These are phyloP conservation scores for Mystacornis crossleyi DNA, from an alignment of 2,113 vertebrate genomes.

Conservation along the genomic window DNA sequence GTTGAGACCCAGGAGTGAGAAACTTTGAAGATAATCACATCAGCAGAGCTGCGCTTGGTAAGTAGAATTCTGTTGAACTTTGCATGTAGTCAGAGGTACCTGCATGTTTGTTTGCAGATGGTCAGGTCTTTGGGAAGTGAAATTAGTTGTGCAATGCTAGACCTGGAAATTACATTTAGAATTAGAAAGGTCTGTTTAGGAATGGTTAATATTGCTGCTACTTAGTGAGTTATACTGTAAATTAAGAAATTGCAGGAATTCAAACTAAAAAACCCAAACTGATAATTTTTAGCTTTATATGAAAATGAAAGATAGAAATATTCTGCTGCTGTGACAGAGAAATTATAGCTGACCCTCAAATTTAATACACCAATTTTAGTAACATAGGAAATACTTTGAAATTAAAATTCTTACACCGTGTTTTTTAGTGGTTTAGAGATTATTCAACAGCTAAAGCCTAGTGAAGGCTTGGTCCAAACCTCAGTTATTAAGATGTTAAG, in stretches of 20 bases:
- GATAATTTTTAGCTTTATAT: neutral
- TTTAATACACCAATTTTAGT: neutral
- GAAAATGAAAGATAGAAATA: neutral
- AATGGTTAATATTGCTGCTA: neutral
- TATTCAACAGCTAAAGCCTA: neutral
- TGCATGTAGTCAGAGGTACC: neutral
- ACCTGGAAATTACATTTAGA: neutral
- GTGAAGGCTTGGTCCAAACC: neutral
- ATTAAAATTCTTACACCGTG: neutral
- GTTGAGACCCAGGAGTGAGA: slow-evolving; percentile 51
- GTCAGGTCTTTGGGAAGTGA: neutral
- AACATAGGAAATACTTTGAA: neutral
- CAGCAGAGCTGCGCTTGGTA: neutral
- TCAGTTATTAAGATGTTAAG: neutral
- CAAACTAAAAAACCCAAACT: neutral
- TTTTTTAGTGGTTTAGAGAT: neutral
- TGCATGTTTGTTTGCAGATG: neutral
- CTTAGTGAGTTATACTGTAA: neutral
- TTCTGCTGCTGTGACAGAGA: neutral
- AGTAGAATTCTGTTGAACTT: slow-evolving; percentile 43
- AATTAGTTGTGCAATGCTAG: neutral
- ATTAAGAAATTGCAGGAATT: neutral
- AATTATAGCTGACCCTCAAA: neutral
- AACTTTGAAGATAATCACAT: slow-evolving; percentile 27
- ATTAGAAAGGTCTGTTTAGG: neutral